Percentiles rank a stretch among this genome's conserved stretches.
Evolutionary conservation across 2,113 vertebrate genomes (phyloP).

Genomic region (Petrocephalus microphthalmus): DNA sequence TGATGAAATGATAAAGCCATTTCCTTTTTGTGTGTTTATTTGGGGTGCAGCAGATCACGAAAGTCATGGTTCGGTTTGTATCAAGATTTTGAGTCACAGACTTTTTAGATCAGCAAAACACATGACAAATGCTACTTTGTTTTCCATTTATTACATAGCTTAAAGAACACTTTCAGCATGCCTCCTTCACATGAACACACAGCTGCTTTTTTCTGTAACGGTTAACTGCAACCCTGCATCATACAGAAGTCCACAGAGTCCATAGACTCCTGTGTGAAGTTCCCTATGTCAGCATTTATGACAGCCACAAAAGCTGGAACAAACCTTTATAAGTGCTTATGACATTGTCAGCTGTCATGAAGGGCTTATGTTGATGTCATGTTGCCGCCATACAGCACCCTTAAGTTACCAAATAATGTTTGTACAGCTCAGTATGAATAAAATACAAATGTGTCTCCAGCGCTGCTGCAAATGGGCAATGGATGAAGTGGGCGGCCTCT

Average conservation of each 20-base stretch:
- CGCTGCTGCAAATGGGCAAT: slow-evolving; percentile 87
- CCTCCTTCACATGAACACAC: not conserved
- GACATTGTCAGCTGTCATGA: too few species aligned
- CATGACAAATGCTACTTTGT: not conserved
- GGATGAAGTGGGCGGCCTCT: slow-evolving; percentile 89
- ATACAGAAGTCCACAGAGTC: too few species aligned
- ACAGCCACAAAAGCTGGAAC: too few species aligned
- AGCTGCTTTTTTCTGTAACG: not conserved
- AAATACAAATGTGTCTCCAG: slow-evolving; percentile 41
- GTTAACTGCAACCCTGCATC: too few species aligned
- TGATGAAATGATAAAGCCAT: not conserved
- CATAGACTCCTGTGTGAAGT: too few species aligned
- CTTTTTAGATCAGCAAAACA: not conserved
- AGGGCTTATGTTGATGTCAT: too few species aligned
- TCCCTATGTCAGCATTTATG: too few species aligned
- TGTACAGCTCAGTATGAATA: not conserved
- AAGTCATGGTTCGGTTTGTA: not conserved
- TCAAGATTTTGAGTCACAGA: not conserved
- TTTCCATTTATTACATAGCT: not conserved
- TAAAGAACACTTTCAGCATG: not conserved
- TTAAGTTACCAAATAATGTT: not conserved
- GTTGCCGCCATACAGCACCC: too few species aligned
- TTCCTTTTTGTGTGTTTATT: not conserved
- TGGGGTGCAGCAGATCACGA: not conserved
- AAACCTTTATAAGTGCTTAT: too few species aligned